These are phyloP conservation scores for Polymixis lichenea DNA, from an alignment of 2,888 invertebrate species.

Conservation along the genomic window DNA sequence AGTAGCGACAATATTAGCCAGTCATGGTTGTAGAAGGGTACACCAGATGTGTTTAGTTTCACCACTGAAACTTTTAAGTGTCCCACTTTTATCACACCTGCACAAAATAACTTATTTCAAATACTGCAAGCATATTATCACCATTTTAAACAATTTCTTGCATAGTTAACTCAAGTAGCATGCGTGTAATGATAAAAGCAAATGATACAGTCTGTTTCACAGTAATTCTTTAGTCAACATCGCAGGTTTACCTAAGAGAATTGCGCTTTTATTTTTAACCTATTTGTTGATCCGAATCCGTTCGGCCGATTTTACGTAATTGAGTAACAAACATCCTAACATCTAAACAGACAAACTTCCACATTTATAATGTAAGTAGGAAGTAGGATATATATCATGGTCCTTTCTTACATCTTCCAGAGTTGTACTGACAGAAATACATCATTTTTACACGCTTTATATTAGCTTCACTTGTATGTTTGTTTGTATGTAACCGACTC, in stretches of 20 bases:
- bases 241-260: neutral
- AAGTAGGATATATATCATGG: neutral
- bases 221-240: conserved; percentile 10
- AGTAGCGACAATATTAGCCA: neutral
- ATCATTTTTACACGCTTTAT: too few relatives aligned
- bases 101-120: neutral
- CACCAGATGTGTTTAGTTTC: neutral
- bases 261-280: neutral
- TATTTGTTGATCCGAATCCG: too few relatives aligned
- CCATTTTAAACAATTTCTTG: conserved; percentile 16
- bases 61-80: neutral
- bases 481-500: too few relatives aligned
- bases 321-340: too few relatives aligned
- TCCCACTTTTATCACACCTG: neutral
- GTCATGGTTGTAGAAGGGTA: neutral
- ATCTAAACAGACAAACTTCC: too few relatives aligned
- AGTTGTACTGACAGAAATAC: neutral
- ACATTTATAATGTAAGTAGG: too few relatives aligned
- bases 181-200: conserved; percentile 18
- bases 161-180: conserved; percentile 34
- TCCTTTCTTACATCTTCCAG: neutral
- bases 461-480: too few relatives aligned
- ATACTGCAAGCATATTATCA: neutral
- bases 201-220: conserved; percentile 34
- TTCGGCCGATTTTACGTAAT: too few relatives aligned